Evolutionary conservation across 2,797 vertebrate species (phyloP).

Genomic region (Muraenolepis orangiensis): DNA sequence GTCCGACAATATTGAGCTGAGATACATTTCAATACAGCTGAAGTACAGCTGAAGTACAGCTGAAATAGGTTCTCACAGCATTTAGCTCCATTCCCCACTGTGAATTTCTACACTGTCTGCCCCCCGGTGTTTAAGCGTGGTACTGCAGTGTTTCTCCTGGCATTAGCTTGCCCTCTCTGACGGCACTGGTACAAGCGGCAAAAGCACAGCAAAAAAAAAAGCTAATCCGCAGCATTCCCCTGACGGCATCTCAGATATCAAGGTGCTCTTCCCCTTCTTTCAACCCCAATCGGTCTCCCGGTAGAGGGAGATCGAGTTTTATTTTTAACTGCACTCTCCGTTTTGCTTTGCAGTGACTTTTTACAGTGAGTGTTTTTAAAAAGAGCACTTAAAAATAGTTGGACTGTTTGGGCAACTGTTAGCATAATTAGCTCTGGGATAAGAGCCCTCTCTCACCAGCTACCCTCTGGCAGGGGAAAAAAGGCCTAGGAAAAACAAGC

Average conservation of each 20-base stretch:
- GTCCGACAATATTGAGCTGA: not conserved
- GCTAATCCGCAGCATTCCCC: too few relatives aligned
- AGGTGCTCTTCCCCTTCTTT: not conserved
- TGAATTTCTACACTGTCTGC: too few relatives aligned
- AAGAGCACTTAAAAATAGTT: too few relatives aligned
- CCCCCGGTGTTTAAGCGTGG: too few relatives aligned
- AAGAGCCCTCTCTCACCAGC: constrained; percentile 16
- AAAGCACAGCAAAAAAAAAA: not conserved
- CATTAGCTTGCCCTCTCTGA: too few relatives aligned
- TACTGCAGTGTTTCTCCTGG: too few relatives aligned
- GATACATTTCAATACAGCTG: not conserved
- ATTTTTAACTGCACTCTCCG: constrained; percentile 4
- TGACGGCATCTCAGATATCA: not conserved
- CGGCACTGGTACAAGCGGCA: not conserved
- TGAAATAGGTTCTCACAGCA: not conserved
- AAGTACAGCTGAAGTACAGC: too few relatives aligned
- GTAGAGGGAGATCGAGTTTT: not conserved
- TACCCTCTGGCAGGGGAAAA: not conserved
- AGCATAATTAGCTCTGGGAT: constrained; percentile 33
- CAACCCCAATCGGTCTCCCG: not conserved
- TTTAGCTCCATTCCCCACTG: too few relatives aligned
- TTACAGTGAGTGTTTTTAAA: constrained; percentile 29
- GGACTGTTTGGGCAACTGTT: constrained; percentile 36
- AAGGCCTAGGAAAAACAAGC: too few relatives aligned
- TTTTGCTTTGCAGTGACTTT: constrained; percentile 24